phyloP scores from a whole-genome alignment of 2,113 vertebrate species.

The Grammomys dolichurus region DNA sequence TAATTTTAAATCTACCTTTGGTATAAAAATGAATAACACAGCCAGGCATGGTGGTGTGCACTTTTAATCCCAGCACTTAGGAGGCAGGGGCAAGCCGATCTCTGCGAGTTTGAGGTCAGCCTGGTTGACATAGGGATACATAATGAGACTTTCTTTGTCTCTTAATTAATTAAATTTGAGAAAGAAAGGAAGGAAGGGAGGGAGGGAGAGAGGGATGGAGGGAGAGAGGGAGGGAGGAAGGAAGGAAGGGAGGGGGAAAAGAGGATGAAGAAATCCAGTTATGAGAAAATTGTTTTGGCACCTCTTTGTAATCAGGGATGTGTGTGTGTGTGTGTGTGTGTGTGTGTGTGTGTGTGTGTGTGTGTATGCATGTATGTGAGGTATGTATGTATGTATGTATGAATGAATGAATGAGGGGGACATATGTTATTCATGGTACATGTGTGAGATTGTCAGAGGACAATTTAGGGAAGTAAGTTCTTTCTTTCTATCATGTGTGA shows the following conservation, averaged over 20 bases:
- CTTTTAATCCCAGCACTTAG: neutral
- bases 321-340: too few species aligned
- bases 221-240: too few species aligned
- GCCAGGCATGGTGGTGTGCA: neutral
- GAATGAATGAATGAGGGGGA: neutral
- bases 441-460: neutral
- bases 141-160: neutral
- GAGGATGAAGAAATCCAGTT: neutral
- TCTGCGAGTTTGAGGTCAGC: neutral
- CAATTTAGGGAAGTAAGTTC: neutral
- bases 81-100: neutral
- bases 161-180: neutral
- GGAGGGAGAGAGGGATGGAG: too few species aligned
- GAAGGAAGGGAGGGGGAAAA: too few species aligned
- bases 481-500: neutral
- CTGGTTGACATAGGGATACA: neutral
- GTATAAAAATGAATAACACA: neutral
- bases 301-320: neutral
- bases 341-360: too few species aligned
- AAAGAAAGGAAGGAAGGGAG: too few species aligned
- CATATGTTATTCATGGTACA: too few species aligned
- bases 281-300: neutral
- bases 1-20: slow-evolving; percentile 36
- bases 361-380: too few species aligned
- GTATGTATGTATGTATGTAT: too few species aligned